Conservation (phyloP, 2,797 vertebrate genomes). For the Phylloscopus collybita region DNA sequence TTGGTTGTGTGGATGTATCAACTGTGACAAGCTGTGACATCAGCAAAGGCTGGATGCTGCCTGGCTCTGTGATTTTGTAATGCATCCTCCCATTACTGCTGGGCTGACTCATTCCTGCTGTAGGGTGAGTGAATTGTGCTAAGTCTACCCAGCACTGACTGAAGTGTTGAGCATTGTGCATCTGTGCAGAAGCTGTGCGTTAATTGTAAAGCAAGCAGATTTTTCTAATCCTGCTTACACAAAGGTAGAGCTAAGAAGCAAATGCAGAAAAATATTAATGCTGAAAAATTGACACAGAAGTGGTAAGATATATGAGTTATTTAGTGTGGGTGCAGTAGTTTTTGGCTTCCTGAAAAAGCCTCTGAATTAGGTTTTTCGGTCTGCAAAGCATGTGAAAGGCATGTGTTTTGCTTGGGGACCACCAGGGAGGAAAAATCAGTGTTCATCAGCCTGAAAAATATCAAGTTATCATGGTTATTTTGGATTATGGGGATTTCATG, state of each 20-base stretch:
- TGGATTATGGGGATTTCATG: not conserved
- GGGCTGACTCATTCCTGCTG: not conserved
- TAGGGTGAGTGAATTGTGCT: not conserved
- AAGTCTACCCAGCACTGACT: not conserved
- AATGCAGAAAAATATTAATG: not conserved
- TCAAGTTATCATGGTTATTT: not conserved
- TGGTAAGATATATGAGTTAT: not conserved
- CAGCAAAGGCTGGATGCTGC: conserved; percentile 28
- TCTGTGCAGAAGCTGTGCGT: not conserved
- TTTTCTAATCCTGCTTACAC: not conserved
- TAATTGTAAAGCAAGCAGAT: not conserved
- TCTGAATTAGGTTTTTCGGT: not conserved
- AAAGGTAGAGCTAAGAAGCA: not conserved
- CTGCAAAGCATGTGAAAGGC: not conserved
- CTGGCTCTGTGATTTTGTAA: not conserved
- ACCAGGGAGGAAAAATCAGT: not conserved
- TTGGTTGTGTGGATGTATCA: conserved; percentile 35
- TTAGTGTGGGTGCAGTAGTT: not conserved
- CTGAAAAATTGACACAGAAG: not conserved
- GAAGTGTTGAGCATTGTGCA: not conserved
- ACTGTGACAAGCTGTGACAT: conserved; percentile 53
- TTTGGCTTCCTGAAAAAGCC: not conserved
- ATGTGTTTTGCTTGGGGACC: not conserved
- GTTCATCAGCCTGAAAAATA: not conserved
- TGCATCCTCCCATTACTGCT: not conserved